Evolutionary conservation across 2,797 vertebrate species (phyloP).

Genomic region (Caiman crocodilus): DNA sequence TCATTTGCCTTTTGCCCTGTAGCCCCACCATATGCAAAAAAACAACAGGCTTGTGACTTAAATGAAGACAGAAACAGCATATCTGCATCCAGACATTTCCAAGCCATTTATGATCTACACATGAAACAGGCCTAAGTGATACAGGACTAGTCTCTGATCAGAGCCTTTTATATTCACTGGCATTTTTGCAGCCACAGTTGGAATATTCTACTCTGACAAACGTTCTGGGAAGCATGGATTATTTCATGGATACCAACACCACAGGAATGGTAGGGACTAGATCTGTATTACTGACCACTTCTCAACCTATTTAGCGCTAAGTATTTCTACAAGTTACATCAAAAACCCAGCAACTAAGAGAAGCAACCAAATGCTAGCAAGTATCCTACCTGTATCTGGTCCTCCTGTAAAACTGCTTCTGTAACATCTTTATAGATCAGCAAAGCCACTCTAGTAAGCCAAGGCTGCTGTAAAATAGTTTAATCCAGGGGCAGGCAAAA

Average conservation of each 20-base stretch:
- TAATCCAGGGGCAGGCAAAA: no score
- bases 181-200: background rate
- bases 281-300: background rate
- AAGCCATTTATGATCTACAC: background rate
- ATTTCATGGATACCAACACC: background rate
- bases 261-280: background rate
- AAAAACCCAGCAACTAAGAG: background rate
- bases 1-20: background rate
- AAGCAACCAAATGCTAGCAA: background rate
- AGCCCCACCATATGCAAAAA: background rate
- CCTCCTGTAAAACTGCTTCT: background rate
- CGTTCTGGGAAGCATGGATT: background rate
- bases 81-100: background rate
- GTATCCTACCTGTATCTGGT: background rate
- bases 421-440: background rate
- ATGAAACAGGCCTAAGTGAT: background rate
- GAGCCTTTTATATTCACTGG: background rate
- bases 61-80: background rate
- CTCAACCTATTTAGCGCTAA: background rate
- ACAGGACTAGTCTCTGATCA: fast-evolving
- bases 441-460: background rate
- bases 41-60: background rate
- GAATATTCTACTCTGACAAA: background rate
- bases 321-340: background rate
- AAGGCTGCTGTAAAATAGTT: background rate